Conservation (phyloP, 1,140 invertebrate species). For the Dreissena polymorpha region DNA sequence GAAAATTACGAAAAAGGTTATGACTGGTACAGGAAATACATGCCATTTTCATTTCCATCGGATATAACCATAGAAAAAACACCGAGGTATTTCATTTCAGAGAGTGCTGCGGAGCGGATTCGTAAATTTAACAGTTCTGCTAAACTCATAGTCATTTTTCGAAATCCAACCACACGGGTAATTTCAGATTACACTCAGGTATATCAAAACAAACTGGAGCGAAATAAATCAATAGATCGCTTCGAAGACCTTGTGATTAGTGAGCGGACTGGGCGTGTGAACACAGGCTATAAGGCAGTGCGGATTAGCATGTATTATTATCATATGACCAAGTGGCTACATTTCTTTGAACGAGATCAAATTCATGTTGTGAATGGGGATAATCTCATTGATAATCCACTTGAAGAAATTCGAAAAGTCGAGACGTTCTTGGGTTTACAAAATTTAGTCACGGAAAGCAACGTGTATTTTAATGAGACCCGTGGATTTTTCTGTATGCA, state of each 20-base stretch:
- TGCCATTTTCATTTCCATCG: conserved; percentile 74
- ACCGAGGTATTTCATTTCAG: conserved; percentile 81
- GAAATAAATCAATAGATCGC: conserved; percentile 69
- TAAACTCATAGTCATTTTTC: conserved; percentile 92
- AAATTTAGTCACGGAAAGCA: conserved; percentile 67
- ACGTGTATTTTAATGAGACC: conserved; percentile 78
- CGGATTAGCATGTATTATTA: conserved; percentile 78
- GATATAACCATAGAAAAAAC: conserved; percentile 82
- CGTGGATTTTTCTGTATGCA: conserved; percentile 81
- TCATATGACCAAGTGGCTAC: conserved; percentile 75
- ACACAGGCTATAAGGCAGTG: conserved; percentile 72
- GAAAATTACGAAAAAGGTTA: conserved; percentile 77
- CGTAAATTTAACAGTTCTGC: conserved; percentile 93
- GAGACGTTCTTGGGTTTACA: conserved; percentile 75
- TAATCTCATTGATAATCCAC: conserved; percentile 72
- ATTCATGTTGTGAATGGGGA: conserved; percentile 78
- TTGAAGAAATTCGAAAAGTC: conserved; percentile 72
- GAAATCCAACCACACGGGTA: conserved; percentile 94
- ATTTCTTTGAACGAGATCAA: conserved; percentile 72
- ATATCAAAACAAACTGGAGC: conserved; percentile 71
- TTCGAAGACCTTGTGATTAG: conserved; percentile 75
- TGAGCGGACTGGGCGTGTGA: conserved; percentile 67
- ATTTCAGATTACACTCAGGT: conserved; percentile 95
- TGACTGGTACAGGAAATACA: conserved; percentile 78
- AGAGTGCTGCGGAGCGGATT: conserved; percentile 90